Base-by-base conservation (phyloP, 2,797 vertebrate genomes). In the Chaetophractus vellerosus region DNA sequence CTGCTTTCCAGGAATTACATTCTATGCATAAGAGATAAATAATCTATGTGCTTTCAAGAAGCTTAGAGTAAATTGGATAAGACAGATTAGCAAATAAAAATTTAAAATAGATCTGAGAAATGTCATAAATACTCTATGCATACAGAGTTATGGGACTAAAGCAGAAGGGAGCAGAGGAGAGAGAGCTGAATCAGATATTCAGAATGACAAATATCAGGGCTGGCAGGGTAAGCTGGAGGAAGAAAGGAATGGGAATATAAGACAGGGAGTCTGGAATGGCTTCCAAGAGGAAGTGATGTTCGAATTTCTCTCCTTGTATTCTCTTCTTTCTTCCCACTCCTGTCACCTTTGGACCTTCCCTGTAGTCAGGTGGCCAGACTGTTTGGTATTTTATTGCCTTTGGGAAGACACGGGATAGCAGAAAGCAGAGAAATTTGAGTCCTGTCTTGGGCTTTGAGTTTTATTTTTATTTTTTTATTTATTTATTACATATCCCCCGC, bases 1-100 rank as follows among this genome's bases (percentile, higher is more conserved):
- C 52, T 86, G 45, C 45, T 79, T 52, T 55, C 15, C 24, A 94
- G 48, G 16, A 63, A 89, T 79, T 76, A 61, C 11, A 2, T n/a
- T 91, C n/a, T 83, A 55, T 26, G 41, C 41, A 19, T 41, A 81
- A 93, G 21, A 87, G 52, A 87, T 64, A 78, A 80, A 57, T 63
- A 28, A 76, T 19, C 9, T 7, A 36, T 7, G 6, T 83, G 57
- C 31, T n/a, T 50, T 57, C 19, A 69, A 55, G 75, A 81, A 88
- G 19, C 52, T 81, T 71, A 90, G 80, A 72, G 26, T 76, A 28
- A 79, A 82, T 28, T 79, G 57, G 74, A 15, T 79, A 41, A 68
- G 63, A 36, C 7, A 80, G 38, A 66, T 75, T 33, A 66, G 11
- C 61, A 63, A 84, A 57, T 71, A 14, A 63, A 68, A 84, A 78